These are phyloP conservation scores for Gadus chalcogrammus DNA, from an alignment of 2,113 vertebrate species.

Conservation along the genomic window DNA sequence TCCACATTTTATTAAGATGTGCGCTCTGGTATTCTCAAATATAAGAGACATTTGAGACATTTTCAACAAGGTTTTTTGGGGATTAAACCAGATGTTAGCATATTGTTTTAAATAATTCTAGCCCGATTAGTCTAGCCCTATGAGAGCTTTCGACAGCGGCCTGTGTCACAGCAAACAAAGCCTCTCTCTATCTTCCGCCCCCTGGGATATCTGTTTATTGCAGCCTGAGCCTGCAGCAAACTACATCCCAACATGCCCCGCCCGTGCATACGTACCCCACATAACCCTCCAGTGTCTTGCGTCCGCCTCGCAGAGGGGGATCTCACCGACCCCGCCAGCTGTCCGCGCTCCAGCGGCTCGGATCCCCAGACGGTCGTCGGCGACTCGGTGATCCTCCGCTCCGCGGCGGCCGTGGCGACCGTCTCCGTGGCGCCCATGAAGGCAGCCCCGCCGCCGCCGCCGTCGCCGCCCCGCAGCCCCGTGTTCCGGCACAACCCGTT, in stretches of 20 bases:
- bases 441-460: neutral
- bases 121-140: neutral
- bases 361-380: constrained; percentile 75
- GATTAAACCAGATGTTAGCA: too few species aligned
- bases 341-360: constrained; percentile 77
- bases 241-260: constrained; percentile 31
- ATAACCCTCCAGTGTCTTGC: constrained; percentile 9
- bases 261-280: neutral
- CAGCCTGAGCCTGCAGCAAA: constrained; percentile 8
- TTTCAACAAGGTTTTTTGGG: too few species aligned
- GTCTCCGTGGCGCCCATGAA: constrained; percentile 31
- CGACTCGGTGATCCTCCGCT: constrained; percentile 59
- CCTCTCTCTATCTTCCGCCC: constrained; percentile 32
- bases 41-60: too few species aligned
- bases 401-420: constrained; percentile 5
- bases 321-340: constrained; percentile 86
- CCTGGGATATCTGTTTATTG: constrained; percentile 12
- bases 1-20: neutral
- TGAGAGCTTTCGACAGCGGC: constrained; percentile 39
- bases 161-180: constrained; percentile 38
- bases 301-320: constrained; percentile 81
- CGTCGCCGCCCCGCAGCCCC: constrained; percentile 72
- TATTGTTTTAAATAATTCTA: too few species aligned
- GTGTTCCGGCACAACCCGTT: constrained; percentile 89
- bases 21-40: too few species aligned